Evolutionary conservation across 2,113 vertebrate genomes (phyloP).

Genomic region (Myrmophylax atrothorax): DNA sequence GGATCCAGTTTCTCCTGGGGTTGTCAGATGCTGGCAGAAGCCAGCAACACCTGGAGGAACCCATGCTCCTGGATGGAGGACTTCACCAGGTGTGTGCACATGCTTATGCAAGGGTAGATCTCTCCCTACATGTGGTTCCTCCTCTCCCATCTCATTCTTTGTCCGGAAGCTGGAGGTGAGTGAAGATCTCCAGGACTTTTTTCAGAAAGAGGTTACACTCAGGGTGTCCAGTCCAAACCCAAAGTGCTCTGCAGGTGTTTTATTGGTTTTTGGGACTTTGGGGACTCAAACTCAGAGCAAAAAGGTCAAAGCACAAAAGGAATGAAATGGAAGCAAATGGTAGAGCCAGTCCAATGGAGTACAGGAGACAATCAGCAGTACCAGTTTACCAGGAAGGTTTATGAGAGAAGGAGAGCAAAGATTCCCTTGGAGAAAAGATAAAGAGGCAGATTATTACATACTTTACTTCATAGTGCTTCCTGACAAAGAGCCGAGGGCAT

Average conservation of each 20-base stretch:
- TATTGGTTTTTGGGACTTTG: background rate
- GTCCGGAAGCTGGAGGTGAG: background rate
- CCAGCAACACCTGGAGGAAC: background rate
- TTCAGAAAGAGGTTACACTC: background rate
- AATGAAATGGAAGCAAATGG: background rate
- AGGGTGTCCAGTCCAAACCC: background rate
- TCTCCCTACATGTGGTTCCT: accelerated
- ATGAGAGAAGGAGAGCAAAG: conserved; percentile 22
- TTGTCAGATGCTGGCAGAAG: background rate
- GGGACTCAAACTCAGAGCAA: background rate
- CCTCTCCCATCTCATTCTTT: background rate
- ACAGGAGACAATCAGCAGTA: background rate
- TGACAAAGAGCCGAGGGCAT: conserved; percentile 32
- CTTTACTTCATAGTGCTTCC: conserved; percentile 25
- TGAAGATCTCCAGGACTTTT: background rate
- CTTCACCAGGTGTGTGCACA: background rate
- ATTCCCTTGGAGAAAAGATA: conserved; percentile 22
- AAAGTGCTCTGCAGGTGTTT: background rate
- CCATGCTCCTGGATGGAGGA: accelerated
- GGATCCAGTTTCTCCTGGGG: background rate
- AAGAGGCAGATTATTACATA: conserved; percentile 28
- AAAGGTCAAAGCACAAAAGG: background rate
- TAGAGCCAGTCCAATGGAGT: background rate
- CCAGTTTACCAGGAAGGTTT: conserved; percentile 31
- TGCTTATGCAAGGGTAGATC: background rate